Evolutionary conservation across 2,888 invertebrate genomes (phyloP).

Genomic region (Brachycybe producta): DNA sequence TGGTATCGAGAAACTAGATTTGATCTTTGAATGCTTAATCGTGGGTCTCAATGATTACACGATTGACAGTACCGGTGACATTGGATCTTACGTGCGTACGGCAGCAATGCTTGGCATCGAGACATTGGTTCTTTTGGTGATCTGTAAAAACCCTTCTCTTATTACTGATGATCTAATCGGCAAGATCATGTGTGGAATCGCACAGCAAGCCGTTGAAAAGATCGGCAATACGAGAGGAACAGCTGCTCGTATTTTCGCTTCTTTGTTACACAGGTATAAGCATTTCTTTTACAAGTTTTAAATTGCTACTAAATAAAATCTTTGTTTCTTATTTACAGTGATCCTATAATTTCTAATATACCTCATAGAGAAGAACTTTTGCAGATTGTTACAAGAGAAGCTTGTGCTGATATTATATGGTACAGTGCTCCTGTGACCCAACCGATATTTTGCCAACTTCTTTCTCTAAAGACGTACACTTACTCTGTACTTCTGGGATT

Average conservation of each 20-base stretch:
- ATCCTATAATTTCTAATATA: conserved; percentile 59
- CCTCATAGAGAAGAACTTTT: conserved; percentile 55
- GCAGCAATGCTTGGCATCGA: conserved; percentile 64
- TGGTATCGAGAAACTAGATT: too few relatives aligned
- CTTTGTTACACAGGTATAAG: conserved; percentile 55
- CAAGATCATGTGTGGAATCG: conserved; percentile 49
- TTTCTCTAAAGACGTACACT: conserved; percentile 56
- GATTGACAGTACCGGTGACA: conserved; percentile 79
- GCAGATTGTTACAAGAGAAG: conserved; percentile 58
- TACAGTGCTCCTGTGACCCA: conserved; percentile 54
- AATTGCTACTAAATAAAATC: not conserved
- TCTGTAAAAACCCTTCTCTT: conserved; percentile 28
- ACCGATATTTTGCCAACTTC: conserved; percentile 65
- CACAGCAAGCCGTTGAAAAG: conserved; percentile 86
- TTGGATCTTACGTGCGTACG: conserved; percentile 91
- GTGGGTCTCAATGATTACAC: conserved; percentile 78
- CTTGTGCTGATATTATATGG: conserved; percentile 48
- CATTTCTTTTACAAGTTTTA: conserved; percentile 30
- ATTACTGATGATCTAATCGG: conserved; percentile 36
- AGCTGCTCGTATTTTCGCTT: conserved; percentile 66
- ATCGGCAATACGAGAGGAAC: conserved; percentile 80
- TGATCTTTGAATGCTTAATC: conserved; percentile 54
- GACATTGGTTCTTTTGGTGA: conserved; percentile 32
- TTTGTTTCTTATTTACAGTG: conserved; percentile 44
- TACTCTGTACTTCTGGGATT: conserved; percentile 64